phyloP scores from a whole-genome alignment of 2,113 vertebrate genomes.

The Syrmaticus mikado region DNA sequence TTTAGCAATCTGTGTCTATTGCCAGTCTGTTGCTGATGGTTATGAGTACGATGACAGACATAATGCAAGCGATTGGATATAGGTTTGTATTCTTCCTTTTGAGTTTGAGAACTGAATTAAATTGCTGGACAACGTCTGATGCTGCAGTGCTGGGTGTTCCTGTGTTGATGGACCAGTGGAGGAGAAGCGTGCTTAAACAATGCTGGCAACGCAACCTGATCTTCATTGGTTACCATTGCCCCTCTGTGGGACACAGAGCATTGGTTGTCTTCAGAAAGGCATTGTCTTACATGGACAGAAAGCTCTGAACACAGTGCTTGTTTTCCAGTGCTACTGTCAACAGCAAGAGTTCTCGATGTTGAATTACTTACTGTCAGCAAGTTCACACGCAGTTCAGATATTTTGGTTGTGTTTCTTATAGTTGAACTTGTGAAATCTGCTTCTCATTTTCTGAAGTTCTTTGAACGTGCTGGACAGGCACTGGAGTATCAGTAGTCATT shows the following conservation, averaged over 20 bases:
- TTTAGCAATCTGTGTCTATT: background rate
- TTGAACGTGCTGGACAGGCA: background rate
- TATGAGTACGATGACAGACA: background rate
- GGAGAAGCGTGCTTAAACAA: background rate
- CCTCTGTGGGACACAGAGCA: accelerated
- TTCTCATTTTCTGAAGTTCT: background rate
- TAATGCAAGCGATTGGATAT: background rate
- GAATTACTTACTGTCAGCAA: slow-evolving; percentile 21
- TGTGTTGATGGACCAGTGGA: background rate
- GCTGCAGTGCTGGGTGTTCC: accelerated
- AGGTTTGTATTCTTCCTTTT: background rate
- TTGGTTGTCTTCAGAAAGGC: background rate
- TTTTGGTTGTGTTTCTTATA: background rate
- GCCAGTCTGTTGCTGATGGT: background rate
- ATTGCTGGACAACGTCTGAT: background rate
- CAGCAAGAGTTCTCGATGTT: background rate
- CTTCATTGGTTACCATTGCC: background rate
- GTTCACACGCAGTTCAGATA: background rate
- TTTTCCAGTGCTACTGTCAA: background rate
- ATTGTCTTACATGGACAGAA: slow-evolving; percentile 26
- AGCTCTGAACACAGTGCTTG: background rate
- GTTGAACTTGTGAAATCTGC: background rate
- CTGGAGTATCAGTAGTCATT: background rate
- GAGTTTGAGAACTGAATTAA: background rate
- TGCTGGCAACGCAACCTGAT: background rate